Percentiles rank a stretch among this genome's conserved stretches.
phyloP scores from a whole-genome alignment of 1,140 invertebrate species.

The Steinernema feltiae region DNA sequence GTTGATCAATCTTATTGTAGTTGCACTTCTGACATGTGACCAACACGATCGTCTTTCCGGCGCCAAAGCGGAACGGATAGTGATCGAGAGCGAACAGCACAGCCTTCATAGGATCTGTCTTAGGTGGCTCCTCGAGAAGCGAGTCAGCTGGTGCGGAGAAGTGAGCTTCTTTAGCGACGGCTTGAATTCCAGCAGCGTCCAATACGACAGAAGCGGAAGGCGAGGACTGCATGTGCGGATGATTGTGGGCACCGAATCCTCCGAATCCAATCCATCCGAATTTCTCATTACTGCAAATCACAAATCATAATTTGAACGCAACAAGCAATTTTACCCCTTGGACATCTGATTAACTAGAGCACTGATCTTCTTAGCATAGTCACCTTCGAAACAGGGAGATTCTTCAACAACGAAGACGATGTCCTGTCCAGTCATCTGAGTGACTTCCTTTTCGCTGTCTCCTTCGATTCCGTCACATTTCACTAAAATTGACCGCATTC shows the following conservation, averaged over 20 bases:
- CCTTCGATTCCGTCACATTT: slow-evolving; percentile 56
- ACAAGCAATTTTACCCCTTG: slow-evolving; percentile 34
- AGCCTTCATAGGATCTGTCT: slow-evolving; percentile 64
- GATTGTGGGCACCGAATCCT: slow-evolving; percentile 68
- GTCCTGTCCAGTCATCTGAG: slow-evolving; percentile 66
- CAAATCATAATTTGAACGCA: background rate
- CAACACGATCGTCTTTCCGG: slow-evolving; percentile 75
- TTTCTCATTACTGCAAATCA: slow-evolving; percentile 59
- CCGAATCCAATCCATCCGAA: slow-evolving; percentile 76
- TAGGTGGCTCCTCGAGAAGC: slow-evolving; percentile 20
- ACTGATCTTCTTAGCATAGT: slow-evolving; percentile 56
- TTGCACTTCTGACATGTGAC: slow-evolving; percentile 71
- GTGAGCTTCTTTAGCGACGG: slow-evolving; percentile 38
- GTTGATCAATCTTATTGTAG: slow-evolving; percentile 71
- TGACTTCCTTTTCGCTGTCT: slow-evolving; percentile 52
- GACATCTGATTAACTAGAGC: slow-evolving; percentile 52
- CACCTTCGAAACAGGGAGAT: slow-evolving; percentile 71
- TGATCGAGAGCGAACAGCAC: slow-evolving; percentile 70
- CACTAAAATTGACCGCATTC: slow-evolving; percentile 40
- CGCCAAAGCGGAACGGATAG: slow-evolving; percentile 71
- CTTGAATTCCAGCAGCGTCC: slow-evolving; percentile 53
- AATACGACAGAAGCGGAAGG: slow-evolving; percentile 35
- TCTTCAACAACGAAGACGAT: slow-evolving; percentile 81
- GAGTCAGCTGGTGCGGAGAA: slow-evolving; percentile 26
- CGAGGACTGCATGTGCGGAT: slow-evolving; percentile 64